Evolutionary conservation across 2,113 vertebrate species (phyloP), one percentile per base, ranked within the genome.

Genomic region (Antennarius striatus): DNA sequence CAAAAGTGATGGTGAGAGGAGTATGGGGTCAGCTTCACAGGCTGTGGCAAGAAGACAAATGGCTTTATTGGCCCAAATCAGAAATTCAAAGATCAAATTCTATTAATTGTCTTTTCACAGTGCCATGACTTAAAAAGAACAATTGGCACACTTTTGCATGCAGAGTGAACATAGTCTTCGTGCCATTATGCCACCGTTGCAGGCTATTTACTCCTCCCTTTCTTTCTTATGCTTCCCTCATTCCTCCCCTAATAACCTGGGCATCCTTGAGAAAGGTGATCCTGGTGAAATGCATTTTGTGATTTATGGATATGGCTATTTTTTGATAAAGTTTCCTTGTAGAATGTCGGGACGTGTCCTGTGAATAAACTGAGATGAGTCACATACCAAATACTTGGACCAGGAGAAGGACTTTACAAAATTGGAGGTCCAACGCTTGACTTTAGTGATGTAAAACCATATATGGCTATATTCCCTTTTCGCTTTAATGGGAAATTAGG

Each of bases 311-410:
- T 70, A 29, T 50, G 55, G 53, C 60, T 22, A 43, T 28, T 68
- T 64, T 82, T 63, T 63, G 75, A 83, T 81, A 68, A 71, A 69
- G 43, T 64, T 17, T 63, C 36, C 54, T 48, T 36, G 67, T 22
- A 77, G 58, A 1, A 6, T 59, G 3, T 1, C 11, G 47, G 69
- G 65, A 73, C 78, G 32, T 77, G 71, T 75, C 48, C 56, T 50
- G 28, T 5, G 55, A 46, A 68, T 68, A 29, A 75, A 63, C 46
- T 57, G 10, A 64, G 72, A 79, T 72, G 28, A 60, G 64, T 32
- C 71, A 49, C 73, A 46, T 82, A 58, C 56, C 67, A 46, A 72
- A 54, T 15, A 15, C 30, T 66, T 17, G 36, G 8, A 56, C 12
- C 39, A 17, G 17, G 40, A 60, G 56, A 66, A 43, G 14, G 13